Evolutionary conservation across 1,140 invertebrate species (phyloP).

Genomic region (Augochlora pura): DNA sequence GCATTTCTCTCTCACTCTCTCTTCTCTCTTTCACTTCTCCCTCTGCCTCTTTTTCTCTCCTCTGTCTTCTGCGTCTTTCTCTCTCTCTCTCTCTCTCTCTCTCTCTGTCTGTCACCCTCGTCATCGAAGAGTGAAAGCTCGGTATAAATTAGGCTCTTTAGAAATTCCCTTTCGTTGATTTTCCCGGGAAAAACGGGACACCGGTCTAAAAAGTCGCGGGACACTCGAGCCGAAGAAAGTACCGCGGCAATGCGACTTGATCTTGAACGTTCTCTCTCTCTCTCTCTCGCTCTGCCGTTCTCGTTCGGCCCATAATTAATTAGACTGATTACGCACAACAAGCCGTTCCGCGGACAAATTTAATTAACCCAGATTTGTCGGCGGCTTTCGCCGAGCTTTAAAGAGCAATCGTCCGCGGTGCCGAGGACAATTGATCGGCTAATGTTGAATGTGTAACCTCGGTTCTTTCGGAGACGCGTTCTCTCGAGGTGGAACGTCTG

Average conservation of each 20-base stretch:
- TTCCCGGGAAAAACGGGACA: background rate
- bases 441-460: background rate
- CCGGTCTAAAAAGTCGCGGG: background rate
- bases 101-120: no score
- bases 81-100: conserved; percentile 4
- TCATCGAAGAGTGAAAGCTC: conserved; percentile 1
- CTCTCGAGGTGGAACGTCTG: no score
- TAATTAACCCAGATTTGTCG: conserved; percentile 14
- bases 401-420: background rate
- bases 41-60: no score
- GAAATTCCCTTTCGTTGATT: conserved; percentile 25
- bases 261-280: background rate
- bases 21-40: no score
- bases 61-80: no score
- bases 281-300: no score
- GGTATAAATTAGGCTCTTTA: conserved; percentile 38
- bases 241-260: no score
- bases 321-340: background rate
- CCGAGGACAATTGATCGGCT: background rate
- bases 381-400: background rate
- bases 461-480: no score
- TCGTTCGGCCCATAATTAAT: background rate
- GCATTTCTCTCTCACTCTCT: no score
- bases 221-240: background rate
- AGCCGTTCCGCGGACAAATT: background rate